Conservation (phyloP, 2,113 vertebrate species). For the Spizaetus ornatus region DNA sequence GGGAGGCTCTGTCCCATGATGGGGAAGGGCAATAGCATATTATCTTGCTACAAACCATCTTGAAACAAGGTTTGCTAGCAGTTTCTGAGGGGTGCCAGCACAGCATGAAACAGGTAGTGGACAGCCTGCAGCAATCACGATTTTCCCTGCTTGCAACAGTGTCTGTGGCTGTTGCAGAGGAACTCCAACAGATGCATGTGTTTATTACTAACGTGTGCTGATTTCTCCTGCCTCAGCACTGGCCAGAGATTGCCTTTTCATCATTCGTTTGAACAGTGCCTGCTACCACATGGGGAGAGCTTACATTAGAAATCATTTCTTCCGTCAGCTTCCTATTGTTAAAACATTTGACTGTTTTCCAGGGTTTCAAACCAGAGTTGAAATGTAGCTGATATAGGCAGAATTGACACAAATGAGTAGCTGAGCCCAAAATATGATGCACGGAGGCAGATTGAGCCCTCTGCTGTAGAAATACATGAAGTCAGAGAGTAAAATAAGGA, state of each 20-base stretch:
- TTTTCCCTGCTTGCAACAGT: background rate
- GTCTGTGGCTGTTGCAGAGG: background rate
- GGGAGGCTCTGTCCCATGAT: background rate
- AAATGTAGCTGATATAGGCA: background rate
- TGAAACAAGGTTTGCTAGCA: fast-evolving
- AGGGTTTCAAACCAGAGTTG: background rate
- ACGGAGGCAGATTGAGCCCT: background rate
- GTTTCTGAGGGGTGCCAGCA: background rate
- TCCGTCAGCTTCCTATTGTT: background rate
- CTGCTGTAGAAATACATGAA: background rate
- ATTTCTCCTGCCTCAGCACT: background rate
- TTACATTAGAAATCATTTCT: background rate
- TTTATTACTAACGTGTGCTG: background rate
- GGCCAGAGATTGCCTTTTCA: background rate
- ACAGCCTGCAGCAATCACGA: background rate
- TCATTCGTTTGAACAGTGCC: background rate
- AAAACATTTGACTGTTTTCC: background rate
- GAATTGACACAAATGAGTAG: background rate
- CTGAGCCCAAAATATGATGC: background rate
- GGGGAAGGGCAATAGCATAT: fast-evolving
- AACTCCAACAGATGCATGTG: fast-evolving
- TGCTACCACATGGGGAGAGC: background rate
- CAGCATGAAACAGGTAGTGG: background rate
- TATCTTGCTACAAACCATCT: background rate
- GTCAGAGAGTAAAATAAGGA: background rate